These are phyloP conservation scores for Diacarnus erythraeanus DNA, from an alignment of 37 sponge, comb jelly and placozoan genomes.

Conservation along the genomic window DNA sequence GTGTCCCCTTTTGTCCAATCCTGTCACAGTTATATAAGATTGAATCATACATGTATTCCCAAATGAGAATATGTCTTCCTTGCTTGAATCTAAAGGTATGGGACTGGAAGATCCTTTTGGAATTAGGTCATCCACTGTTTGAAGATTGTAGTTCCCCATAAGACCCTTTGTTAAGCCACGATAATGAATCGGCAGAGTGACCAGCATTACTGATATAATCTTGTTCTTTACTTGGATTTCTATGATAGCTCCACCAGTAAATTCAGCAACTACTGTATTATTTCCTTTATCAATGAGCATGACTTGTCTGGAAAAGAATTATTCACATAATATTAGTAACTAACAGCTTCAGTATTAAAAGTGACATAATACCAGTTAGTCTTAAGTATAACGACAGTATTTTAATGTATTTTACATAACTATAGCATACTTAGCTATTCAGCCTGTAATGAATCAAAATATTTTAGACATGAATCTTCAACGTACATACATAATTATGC, in stretches of 20 bases:
- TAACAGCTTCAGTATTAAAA: too few species aligned
- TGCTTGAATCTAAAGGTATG: slow-evolving; percentile 18
- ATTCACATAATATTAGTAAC: too few species aligned
- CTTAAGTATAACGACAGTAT: too few species aligned
- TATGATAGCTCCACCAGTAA: slow-evolving; percentile 12
- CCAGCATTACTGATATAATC: slow-evolving; percentile 27
- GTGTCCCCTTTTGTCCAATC: too few species aligned
- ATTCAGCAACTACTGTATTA: background rate
- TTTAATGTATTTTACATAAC: too few species aligned
- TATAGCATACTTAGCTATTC: too few species aligned
- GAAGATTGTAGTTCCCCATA: slow-evolving; percentile 48
- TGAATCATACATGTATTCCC: slow-evolving; percentile 61
- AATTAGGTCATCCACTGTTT: slow-evolving; percentile 35
- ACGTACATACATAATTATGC: too few species aligned
- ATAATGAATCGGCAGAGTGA: slow-evolving; percentile 18
- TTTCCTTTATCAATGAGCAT: slow-evolving; percentile 21
- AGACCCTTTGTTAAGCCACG: slow-evolving; percentile 21
- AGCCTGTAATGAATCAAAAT: too few species aligned
- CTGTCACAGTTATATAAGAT: too few species aligned
- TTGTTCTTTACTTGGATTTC: slow-evolving; percentile 24
- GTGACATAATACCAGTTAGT: too few species aligned
- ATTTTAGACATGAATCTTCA: too few species aligned
- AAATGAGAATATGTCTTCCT: slow-evolving; percentile 38
- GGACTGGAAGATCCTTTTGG: background rate
- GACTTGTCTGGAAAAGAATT: background rate